phyloP scores from a whole-genome alignment of 2,113 vertebrate species.

The Gallinago jamesoni region DNA sequence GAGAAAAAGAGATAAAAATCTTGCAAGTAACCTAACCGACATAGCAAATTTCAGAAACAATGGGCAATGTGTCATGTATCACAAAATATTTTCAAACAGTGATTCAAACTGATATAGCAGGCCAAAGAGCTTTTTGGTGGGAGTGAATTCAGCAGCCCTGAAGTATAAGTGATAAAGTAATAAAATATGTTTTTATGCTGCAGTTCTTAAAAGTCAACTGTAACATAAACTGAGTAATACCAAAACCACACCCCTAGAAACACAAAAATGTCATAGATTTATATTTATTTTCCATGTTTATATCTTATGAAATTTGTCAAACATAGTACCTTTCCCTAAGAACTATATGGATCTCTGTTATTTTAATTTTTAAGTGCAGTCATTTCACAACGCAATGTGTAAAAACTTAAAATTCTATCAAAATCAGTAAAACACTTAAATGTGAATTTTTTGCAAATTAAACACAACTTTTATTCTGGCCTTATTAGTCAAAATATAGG shows the following conservation, averaged over 20 bases:
- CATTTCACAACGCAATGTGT: not conserved
- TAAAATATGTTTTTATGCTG: not conserved
- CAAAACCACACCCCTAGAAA: not conserved
- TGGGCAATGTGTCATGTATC: not conserved
- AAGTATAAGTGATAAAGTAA: not conserved
- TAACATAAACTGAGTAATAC: not conserved
- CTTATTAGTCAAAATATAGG: not conserved
- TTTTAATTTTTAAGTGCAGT: not conserved
- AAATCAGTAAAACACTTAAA: not conserved
- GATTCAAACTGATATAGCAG: not conserved
- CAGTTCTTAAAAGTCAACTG: not conserved
- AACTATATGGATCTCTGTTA: fast-evolving
- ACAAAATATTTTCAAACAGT: not conserved
- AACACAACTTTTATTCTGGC: not conserved
- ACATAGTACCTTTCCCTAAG: not conserved
- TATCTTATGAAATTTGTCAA: not conserved
- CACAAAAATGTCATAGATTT: not conserved
- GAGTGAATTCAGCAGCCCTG: not conserved
- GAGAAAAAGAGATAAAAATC: not conserved
- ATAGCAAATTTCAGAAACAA: not conserved
- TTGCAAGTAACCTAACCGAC: not conserved
- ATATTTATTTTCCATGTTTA: not conserved
- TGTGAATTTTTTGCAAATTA: not conserved
- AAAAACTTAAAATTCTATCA: not conserved
- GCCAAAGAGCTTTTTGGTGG: not conserved